These are phyloP conservation scores for Amblyraja radiata DNA, from an alignment of 2,797 vertebrate genomes.

Conservation along the genomic window DNA sequence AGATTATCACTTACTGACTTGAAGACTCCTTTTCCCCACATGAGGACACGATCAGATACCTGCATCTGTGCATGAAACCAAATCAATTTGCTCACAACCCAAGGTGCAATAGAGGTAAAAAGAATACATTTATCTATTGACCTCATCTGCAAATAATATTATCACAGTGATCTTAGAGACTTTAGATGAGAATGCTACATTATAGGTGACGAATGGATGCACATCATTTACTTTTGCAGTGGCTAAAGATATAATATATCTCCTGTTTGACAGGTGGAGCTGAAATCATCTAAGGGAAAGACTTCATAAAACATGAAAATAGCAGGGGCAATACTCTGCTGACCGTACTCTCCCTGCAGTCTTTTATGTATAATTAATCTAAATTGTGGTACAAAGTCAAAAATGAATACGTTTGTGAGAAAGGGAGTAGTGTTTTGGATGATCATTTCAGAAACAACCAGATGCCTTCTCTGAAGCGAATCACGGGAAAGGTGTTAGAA, in stretches of 20 bases:
- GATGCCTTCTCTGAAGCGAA: constrained; percentile 18
- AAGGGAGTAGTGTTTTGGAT: background rate
- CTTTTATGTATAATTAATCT: background rate
- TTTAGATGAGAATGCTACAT: background rate
- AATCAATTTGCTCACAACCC: too few species aligned
- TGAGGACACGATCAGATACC: too few species aligned
- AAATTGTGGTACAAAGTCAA: background rate
- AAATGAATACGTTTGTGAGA: background rate
- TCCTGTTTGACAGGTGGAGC: background rate
- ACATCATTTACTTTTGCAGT: background rate
- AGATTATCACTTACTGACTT: too few species aligned
- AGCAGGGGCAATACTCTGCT: background rate
- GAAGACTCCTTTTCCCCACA: too few species aligned
- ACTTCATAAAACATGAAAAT: background rate
- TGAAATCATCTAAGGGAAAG: background rate
- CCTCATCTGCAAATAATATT: background rate
- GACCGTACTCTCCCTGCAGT: background rate
- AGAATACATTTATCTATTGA: background rate
- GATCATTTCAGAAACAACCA: background rate
- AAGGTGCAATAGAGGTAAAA: background rate
- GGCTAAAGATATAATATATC: background rate
- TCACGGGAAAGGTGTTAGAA: constrained; percentile 15
- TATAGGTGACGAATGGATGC: constrained; percentile 9
- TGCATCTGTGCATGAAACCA: too few species aligned
- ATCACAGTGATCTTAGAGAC: background rate